Base-by-base conservation (phyloP, 2,888 invertebrate genomes). In the Cinara cedri region DNA sequence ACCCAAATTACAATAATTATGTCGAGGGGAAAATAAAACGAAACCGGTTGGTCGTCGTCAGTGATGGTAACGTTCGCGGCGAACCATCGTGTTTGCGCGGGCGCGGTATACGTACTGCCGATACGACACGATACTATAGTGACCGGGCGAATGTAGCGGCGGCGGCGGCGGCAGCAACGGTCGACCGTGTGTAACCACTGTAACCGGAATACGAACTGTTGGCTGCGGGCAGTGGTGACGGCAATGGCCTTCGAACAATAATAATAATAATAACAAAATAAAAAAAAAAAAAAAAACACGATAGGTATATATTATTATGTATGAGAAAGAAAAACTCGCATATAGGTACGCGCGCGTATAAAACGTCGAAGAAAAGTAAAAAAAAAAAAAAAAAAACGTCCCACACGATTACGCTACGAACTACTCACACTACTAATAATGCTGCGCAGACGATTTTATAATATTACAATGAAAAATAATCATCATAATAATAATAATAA, bases 191-290 rank as follows among this genome's bases (percentile, higher is more conserved):
- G 55, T 26, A 19, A 34, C 34, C 34, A 6, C 34, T 49, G 14
- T 21, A 49, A 68, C 76, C 76, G 66, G 76, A 68, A 68, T 60
- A 55, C 24, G 11, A 63, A 71, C 16, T 14, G 46, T 57, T 34
- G 10, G 44, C 62, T 34, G 19, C 46, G 14, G 42, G 57, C n/a
- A 4, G 66, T 44, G 14, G 46, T 11, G 34, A 21, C 42, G 63
- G 21, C 51, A 63, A 49, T 60, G 78, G 68, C 78, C 78, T 78
- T 78, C 78, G 68, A 70, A 46, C 24, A 14, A 11, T 34, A 62
- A 49, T 19, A 60, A 57, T 26, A 78, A 60, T 60, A 78, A 68
- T 26, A 76, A 68, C 11, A 63, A 54, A 34, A 62, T 34, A 19
- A 46, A 46, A 13, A 66, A 65, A 19, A 75, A 75, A 24, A 75